phyloP scores from a whole-genome alignment of 35 echinoderm and acorn worm species.

The Apostichopus japonicus region DNA sequence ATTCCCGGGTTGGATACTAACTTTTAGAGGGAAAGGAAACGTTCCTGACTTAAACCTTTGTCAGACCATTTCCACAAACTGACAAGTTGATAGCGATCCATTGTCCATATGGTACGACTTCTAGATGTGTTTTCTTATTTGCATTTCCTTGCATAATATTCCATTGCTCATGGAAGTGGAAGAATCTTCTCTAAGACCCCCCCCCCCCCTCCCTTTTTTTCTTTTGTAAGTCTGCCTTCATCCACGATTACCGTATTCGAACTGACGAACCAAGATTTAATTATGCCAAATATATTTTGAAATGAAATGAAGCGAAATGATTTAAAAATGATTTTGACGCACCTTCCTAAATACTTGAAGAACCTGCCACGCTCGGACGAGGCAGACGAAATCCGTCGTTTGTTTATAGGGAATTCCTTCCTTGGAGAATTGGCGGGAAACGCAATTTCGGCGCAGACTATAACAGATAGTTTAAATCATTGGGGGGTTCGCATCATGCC shows the following conservation, averaged over 20 bases:
- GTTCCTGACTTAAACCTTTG: no score
- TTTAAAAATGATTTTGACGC: constrained; percentile 47
- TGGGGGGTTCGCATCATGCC: constrained; percentile 4
- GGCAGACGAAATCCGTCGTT: background rate
- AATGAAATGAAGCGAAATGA: constrained; percentile 34
- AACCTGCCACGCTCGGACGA: background rate
- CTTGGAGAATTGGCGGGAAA: constrained; percentile 18
- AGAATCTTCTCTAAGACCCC: background rate
- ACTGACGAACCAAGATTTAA: constrained; percentile 38
- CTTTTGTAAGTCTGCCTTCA: background rate
- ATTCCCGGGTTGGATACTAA: no score
- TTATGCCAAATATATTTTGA: constrained; percentile 50
- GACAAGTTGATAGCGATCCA: background rate
- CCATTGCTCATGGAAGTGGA: background rate
- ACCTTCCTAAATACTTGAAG: background rate
- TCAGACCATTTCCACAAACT: background rate
- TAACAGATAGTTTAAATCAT: background rate
- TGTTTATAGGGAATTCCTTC: constrained; percentile 24
- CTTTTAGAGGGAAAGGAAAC: no score
- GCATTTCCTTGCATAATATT: background rate
- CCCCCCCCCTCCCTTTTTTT: background rate
- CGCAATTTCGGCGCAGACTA: constrained; percentile 5
- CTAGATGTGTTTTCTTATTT: background rate
- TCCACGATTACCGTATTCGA: background rate
- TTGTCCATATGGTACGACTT: background rate